Conservation (phyloP, 2,797 vertebrate species). For the Anomalospiza imberbis region DNA sequence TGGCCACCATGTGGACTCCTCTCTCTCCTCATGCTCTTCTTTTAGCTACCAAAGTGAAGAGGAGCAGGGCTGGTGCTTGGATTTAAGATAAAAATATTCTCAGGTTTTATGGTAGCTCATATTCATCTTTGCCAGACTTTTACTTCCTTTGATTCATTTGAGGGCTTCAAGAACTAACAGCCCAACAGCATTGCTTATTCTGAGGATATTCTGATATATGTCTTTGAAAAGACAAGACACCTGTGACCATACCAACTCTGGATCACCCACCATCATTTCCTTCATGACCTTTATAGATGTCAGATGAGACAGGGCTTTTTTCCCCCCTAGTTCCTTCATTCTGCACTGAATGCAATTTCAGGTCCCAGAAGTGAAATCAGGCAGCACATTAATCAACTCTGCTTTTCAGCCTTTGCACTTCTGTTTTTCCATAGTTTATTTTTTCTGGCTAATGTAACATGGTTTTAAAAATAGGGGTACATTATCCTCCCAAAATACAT, state of each 20-base stretch:
- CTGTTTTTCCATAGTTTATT: constrained; percentile 23
- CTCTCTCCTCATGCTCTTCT: background rate
- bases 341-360: constrained; percentile 49
- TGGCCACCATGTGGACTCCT: background rate
- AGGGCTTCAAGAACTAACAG: background rate
- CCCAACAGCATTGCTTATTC: background rate
- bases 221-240: constrained; percentile 15
- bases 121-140: background rate
- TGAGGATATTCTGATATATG: background rate
- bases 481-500: constrained; percentile 15
- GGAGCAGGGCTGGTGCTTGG: background rate
- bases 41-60: background rate
- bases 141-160: background rate
- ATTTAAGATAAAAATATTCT: background rate
- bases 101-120: background rate
- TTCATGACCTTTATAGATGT: constrained; percentile 64
- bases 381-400: constrained; percentile 64
- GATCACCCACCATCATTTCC: constrained; percentile 32
- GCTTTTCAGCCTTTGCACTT: constrained; percentile 15
- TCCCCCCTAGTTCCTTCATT: background rate
- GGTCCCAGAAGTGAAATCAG: constrained; percentile 63
- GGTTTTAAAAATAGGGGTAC: background rate
- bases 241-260: background rate
- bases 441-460: constrained; percentile 32
- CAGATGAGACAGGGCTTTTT: constrained; percentile 8